Evolutionary conservation across 2,797 vertebrate genomes (phyloP).

Genomic region (Ambastaia sidthimunki): DNA sequence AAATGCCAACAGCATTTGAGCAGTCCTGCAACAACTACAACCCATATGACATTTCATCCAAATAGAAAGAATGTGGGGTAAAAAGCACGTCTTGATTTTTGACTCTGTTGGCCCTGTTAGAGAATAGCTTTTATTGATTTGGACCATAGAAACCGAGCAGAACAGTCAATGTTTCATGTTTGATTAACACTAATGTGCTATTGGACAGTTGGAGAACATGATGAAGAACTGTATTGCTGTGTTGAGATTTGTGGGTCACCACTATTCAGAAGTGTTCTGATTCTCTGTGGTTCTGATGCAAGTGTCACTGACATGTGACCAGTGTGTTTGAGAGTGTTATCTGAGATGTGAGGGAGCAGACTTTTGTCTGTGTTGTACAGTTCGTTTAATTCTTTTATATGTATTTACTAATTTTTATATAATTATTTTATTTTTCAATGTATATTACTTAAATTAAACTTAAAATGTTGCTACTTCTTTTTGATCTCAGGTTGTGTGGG

Average conservation of each 20-base stretch:
- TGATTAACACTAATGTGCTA: slow-evolving; percentile 73
- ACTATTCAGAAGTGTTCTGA: neutral
- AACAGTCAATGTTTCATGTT: slow-evolving; percentile 75
- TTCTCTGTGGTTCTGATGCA: neutral
- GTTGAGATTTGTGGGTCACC: slow-evolving; percentile 54
- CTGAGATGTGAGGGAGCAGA: neutral
- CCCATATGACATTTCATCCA: slow-evolving; percentile 81
- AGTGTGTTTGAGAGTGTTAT: too few species aligned
- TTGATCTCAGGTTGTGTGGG: neutral
- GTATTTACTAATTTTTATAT: neutral
- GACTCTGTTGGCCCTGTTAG: slow-evolving; percentile 65
- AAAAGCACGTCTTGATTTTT: slow-evolving; percentile 68
- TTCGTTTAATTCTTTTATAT: neutral
- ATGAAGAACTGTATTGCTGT: slow-evolving; percentile 70
- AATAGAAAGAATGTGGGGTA: slow-evolving; percentile 66
- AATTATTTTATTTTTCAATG: neutral
- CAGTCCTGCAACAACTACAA: slow-evolving; percentile 79
- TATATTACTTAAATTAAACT: too few species aligned
- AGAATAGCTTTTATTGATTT: slow-evolving; percentile 81
- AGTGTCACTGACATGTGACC: neutral
- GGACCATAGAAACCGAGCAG: slow-evolving; percentile 64
- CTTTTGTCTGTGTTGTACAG: neutral
- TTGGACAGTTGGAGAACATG: slow-evolving; percentile 64
- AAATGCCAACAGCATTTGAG: slow-evolving; percentile 76
- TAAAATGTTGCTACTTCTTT: neutral